Percentiles rank a stretch among this genome's conserved stretches.
phyloP scores from a whole-genome alignment of 2,113 vertebrate species.

The Condylura cristata region DNA sequence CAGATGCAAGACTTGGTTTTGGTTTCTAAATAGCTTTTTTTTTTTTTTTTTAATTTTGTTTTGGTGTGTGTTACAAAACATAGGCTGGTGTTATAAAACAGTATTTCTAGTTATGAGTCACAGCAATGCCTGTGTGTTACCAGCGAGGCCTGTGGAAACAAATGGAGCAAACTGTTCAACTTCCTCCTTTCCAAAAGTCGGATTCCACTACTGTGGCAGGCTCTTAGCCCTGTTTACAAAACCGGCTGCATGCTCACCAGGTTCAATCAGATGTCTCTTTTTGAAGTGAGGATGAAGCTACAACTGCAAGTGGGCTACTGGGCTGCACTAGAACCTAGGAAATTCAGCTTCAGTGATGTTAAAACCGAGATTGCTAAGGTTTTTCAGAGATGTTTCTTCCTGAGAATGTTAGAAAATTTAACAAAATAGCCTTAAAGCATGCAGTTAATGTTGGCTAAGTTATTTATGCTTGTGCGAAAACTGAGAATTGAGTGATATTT shows the following conservation, averaged over 20 bases:
- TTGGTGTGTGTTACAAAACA: constrained; percentile 72
- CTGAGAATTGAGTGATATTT: background rate
- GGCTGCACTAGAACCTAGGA: background rate
- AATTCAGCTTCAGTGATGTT: background rate
- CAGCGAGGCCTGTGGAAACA: background rate
- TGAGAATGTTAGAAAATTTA: background rate
- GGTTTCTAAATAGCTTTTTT: constrained; percentile 52
- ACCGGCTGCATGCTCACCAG: background rate
- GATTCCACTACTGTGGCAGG: background rate
- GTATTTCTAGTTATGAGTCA: constrained; percentile 65
- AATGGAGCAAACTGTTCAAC: background rate
- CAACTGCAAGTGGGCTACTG: background rate
- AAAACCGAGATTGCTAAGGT: background rate
- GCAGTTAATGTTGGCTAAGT: background rate
- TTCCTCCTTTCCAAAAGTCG: background rate
- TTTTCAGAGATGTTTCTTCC: background rate
- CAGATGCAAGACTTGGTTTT: constrained; percentile 5
- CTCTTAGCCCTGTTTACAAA: background rate
- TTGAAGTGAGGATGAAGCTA: background rate
- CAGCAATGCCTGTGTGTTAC: constrained; percentile 17
- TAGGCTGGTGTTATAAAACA: constrained; percentile 73
- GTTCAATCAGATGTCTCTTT: background rate
- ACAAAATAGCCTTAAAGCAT: background rate
- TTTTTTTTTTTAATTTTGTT: constrained; percentile 31
- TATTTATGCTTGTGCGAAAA: constrained; percentile 24